Evolutionary conservation across 1,140 invertebrate genomes (phyloP).

Genomic region (Pogonognathellus flavescens): DNA sequence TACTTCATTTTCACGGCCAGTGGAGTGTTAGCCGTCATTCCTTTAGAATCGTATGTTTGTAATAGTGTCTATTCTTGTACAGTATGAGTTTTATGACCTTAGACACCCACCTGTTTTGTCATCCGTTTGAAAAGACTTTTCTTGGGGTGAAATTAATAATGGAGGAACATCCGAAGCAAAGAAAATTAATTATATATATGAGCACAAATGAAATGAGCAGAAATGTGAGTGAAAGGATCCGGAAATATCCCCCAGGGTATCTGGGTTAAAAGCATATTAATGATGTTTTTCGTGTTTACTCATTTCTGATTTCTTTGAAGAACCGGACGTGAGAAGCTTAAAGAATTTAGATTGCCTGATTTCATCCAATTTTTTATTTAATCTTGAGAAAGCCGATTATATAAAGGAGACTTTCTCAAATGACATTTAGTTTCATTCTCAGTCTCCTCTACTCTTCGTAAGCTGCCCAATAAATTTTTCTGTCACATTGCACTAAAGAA

Average conservation of each 20-base stretch:
- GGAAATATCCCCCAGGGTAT: not conserved
- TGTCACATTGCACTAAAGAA: not conserved
- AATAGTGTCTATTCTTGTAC: not conserved
- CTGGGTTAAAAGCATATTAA: not conserved
- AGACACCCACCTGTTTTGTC: not conserved
- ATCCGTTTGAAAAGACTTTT: not conserved
- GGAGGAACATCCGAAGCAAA: not conserved
- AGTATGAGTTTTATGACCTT: not conserved
- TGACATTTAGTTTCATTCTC: not conserved
- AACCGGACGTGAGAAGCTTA: slow-evolving; percentile 7
- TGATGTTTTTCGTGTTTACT: slow-evolving; percentile 2
- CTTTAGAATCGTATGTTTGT: not conserved
- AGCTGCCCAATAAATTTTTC: not conserved
- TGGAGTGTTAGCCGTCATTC: not conserved
- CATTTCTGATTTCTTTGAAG: not conserved
- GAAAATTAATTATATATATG: not conserved
- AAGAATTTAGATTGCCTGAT: not conserved
- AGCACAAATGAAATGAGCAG: not conserved
- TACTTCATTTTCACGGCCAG: no score
- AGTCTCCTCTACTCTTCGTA: not conserved
- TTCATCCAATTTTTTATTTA: not conserved
- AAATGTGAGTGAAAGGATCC: slow-evolving; percentile 1
- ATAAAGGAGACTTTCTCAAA: not conserved
- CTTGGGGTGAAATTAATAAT: not conserved
- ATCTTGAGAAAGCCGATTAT: not conserved